Evolutionary conservation across 2,797 vertebrate species (phyloP), one percentile per base, ranked within the genome.

Genomic region (Heliangelus exortis): DNA sequence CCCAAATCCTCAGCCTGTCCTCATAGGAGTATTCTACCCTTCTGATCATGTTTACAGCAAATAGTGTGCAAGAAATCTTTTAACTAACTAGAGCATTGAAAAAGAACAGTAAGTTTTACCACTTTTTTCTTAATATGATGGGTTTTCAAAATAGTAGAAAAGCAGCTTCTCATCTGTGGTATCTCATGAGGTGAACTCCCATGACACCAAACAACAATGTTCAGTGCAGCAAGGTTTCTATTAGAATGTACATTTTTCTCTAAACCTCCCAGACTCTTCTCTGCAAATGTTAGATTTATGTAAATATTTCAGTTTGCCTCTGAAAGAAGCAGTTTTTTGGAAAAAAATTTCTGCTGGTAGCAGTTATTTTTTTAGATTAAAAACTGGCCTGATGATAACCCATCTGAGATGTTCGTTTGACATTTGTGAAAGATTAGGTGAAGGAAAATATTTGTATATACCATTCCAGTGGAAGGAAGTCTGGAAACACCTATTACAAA

Each of bases 271-370:
- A 82, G 77, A 39, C 18, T 78, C 25, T 78, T 62, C 53, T 75
- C 34, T 76, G 67, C 33, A 93, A 93, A 95, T 83, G 82, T 83
- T 94, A 65, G 47, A 47, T 83, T 92, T 93, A 43, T 89, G 94
- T 91, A 84, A 91, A 76, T 18, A 25, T 76, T 95, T 88, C 89
- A 90, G 54, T 73, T 74, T 75, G 55, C 19, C 33, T 92, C 9
- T 72, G 53, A 74, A 86, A 92, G 67, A 48, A 92, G 63, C 55
- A 77, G 55, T 15, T 58, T 91, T 92, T 90, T 59, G 28, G 39
- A 81, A 53, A 48, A 84, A 61, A 22, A 50, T 82, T 90, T 47
- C 48, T 68, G 41, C 55, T 89, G 65, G 79, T 79, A 91, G 45
- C 51, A 61, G 51, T 82, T 50, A 12, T 48, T 78, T 93, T 86